Evolutionary conservation across 2,113 vertebrate genomes (phyloP).

Genomic region (Periophthalmodon schlosseri): DNA sequence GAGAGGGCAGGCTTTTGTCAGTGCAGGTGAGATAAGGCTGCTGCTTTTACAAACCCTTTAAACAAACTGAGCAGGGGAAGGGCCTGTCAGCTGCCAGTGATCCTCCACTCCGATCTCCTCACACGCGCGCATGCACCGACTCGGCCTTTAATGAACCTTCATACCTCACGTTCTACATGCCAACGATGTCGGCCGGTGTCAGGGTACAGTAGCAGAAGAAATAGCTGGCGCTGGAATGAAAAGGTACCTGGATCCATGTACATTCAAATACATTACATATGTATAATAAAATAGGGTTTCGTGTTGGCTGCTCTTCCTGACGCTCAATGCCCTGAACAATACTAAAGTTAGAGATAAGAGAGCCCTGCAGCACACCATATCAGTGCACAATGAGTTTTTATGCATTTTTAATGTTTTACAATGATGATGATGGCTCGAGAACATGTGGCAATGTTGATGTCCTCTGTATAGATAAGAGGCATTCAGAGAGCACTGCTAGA

Average conservation of each 20-base stretch:
- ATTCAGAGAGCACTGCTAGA: neutral
- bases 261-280: constrained; percentile 25
- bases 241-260: neutral
- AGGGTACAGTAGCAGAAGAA: constrained; percentile 19
- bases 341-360: constrained; percentile 38
- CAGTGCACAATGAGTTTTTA: constrained; percentile 23
- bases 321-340: constrained; percentile 41
- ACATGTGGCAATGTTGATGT: constrained; percentile 24
- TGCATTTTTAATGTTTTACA: constrained; percentile 52
- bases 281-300: constrained; percentile 19
- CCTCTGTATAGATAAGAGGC: constrained; percentile 2
- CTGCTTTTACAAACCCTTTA: constrained; percentile 83
- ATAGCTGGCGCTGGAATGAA: constrained; percentile 14
- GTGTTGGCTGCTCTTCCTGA: constrained; percentile 11
- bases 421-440: constrained; percentile 7
- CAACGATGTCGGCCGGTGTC: constrained; percentile 37
- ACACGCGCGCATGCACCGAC: constrained; percentile 15
- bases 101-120: constrained; percentile 45
- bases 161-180: constrained; percentile 64
- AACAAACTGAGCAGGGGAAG: constrained; percentile 74
- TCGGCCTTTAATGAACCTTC: constrained; percentile 58
- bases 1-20: constrained; percentile 81
- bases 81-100: constrained; percentile 77
- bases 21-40: constrained; percentile 77
- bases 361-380: constrained; percentile 37